phyloP scores from a whole-genome alignment of 1,140 invertebrate genomes.

The Caligus rogercresseyi region DNA sequence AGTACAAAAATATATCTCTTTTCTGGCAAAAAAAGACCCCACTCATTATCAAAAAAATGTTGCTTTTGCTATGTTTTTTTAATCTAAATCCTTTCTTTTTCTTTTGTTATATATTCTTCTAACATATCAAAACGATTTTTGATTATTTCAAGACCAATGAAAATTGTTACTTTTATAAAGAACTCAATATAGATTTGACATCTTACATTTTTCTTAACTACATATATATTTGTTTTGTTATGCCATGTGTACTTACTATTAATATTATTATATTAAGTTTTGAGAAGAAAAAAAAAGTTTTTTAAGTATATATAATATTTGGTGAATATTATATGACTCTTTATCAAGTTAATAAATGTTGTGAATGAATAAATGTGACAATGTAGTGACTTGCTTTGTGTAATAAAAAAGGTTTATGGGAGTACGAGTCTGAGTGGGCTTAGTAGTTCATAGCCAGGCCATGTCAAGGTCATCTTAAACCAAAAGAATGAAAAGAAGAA shows the following conservation, averaged over 20 bases:
- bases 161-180: neutral
- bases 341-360: neutral
- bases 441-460: too few relatives aligned
- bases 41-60: too few relatives aligned
- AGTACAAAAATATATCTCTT: neutral
- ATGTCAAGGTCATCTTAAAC: too few relatives aligned
- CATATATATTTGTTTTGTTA: neutral
- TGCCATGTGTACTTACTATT: neutral
- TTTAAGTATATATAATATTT: neutral
- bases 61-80: neutral
- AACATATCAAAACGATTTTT: neutral
- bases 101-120: neutral
- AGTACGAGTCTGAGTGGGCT: too few relatives aligned
- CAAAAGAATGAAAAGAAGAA: too few relatives aligned
- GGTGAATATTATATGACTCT: neutral
- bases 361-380: too few relatives aligned
- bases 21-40: too few relatives aligned
- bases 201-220: neutral
- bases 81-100: neutral
- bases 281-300: neutral
- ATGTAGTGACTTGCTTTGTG: too few relatives aligned
- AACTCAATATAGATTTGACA: neutral
- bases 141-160: neutral
- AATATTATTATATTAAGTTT: neutral
- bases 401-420: too few relatives aligned